A percentile compares a stretch with the other conserved stretches of the same genome.
Conservation (phyloP, 2,797 vertebrate genomes). For the Champsocephalus gunnari region DNA sequence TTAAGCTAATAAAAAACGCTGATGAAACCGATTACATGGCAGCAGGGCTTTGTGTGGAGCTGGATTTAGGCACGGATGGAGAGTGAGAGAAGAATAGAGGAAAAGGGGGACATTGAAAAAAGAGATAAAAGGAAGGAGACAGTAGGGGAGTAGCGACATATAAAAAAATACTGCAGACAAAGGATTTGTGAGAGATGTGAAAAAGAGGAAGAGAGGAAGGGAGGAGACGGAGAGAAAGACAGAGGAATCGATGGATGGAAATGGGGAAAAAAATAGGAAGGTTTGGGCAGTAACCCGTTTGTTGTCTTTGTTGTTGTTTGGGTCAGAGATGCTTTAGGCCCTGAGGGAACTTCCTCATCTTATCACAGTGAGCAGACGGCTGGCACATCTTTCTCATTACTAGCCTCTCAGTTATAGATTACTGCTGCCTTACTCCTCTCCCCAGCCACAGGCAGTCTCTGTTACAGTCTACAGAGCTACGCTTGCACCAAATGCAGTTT, state of each 20-base stretch:
- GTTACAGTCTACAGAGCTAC: constrained; percentile 75
- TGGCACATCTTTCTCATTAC: constrained; percentile 86
- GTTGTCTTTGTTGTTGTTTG: constrained; percentile 82
- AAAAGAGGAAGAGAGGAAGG: constrained; percentile 35
- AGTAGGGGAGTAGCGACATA: constrained; percentile 7
- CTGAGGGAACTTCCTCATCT: constrained; percentile 82
- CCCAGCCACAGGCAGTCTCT: constrained; percentile 78
- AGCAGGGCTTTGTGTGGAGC: constrained; percentile 68
- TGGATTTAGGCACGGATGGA: constrained; percentile 66
- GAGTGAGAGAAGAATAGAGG: constrained; percentile 54
- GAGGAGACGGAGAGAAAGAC: constrained; percentile 14
- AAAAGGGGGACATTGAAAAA: constrained; percentile 43
- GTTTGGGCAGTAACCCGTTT: constrained; percentile 80
- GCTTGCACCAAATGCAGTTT: constrained; percentile 74
- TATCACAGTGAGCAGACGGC: constrained; percentile 84
- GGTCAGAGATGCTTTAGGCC: constrained; percentile 80
- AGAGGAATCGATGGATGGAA: constrained; percentile 54
- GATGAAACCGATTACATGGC: constrained; percentile 87
- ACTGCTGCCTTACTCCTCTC: constrained; percentile 77
- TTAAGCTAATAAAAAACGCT: constrained; percentile 86
- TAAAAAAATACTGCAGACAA: constrained; percentile 45
- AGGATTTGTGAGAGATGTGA: constrained; percentile 36
- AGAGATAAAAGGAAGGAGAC: constrained; percentile 16
- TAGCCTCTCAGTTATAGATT: constrained; percentile 83
- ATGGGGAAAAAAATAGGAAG: constrained; percentile 39